These are phyloP conservation scores for Rhynchonycteris naso DNA, from an alignment of 2,797 vertebrate species.

Conservation along the genomic window DNA sequence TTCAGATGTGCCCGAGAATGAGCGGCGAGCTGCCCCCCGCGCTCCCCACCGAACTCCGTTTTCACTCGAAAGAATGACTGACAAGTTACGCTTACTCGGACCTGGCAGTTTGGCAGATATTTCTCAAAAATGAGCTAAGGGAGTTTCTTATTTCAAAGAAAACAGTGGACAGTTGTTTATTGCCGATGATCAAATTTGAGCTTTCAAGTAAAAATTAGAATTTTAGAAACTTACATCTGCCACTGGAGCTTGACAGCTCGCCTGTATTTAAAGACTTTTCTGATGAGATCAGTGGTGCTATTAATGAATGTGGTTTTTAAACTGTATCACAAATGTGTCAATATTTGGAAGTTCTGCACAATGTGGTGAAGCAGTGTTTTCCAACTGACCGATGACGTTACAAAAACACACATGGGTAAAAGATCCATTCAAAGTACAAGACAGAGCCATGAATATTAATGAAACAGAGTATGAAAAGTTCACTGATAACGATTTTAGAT, in stretches of 20 bases:
- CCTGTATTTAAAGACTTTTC: neutral
- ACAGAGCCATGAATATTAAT: neutral
- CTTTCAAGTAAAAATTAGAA: conserved; percentile 43
- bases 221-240: neutral
- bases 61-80: neutral
- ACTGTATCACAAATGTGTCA: neutral
- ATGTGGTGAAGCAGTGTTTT: conserved; percentile 15
- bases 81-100: neutral
- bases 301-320: neutral
- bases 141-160: conserved; percentile 30
- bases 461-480: neutral
- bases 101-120: neutral
- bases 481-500: neutral
- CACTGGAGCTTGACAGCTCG: neutral
- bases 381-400: neutral
- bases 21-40: neutral
- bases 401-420: neutral
- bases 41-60: neutral
- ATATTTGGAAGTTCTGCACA: conserved; percentile 21
- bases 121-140: conserved; percentile 49
- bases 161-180: neutral
- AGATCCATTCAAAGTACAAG: neutral
- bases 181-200: conserved; percentile 16
- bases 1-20: neutral
- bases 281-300: neutral